Evolutionary conservation across 2,888 invertebrate genomes (phyloP).

Genomic region (Dugesia japonica): DNA sequence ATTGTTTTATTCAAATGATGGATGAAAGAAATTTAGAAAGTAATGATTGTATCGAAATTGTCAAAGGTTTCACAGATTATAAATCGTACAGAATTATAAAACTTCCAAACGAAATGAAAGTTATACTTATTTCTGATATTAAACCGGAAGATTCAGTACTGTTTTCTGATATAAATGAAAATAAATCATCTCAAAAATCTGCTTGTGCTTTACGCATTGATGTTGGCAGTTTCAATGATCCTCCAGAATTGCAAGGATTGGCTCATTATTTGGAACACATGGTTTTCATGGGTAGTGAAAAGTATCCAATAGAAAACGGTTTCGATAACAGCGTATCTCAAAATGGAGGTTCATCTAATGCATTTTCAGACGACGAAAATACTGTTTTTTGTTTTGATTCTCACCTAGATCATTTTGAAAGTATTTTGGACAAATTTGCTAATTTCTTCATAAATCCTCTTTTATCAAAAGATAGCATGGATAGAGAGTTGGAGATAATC

Average conservation of each 20-base stretch:
- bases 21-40: too few relatives aligned
- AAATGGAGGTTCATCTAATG: constrained; percentile 70
- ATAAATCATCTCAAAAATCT: too few relatives aligned
- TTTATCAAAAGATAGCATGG: constrained; percentile 67
- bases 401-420: constrained; percentile 60
- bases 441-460: constrained; percentile 72
- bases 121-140: too few relatives aligned
- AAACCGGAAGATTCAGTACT: too few relatives aligned
- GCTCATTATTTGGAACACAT: constrained; percentile 50
- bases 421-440: constrained; percentile 68
- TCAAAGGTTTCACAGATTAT: too few relatives aligned
- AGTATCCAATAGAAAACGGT: constrained; percentile 69
- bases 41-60: too few relatives aligned
- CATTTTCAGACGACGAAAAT: constrained; percentile 67
- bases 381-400: constrained; percentile 77
- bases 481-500: constrained; percentile 68
- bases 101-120: too few relatives aligned
- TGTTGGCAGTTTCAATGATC: constrained; percentile 43
- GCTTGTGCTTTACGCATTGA: constrained; percentile 42
- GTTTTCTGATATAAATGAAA: too few relatives aligned
- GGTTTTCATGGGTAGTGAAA: constrained; percentile 83
- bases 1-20: too few relatives aligned
- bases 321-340: constrained; percentile 60
- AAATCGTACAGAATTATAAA: too few relatives aligned
- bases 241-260: constrained; percentile 43